A percentile compares a stretch with the other conserved stretches of the same genome.
phyloP scores from a whole-genome alignment of 2,888 invertebrate species.

The Nematopogon swammerdamellus region DNA sequence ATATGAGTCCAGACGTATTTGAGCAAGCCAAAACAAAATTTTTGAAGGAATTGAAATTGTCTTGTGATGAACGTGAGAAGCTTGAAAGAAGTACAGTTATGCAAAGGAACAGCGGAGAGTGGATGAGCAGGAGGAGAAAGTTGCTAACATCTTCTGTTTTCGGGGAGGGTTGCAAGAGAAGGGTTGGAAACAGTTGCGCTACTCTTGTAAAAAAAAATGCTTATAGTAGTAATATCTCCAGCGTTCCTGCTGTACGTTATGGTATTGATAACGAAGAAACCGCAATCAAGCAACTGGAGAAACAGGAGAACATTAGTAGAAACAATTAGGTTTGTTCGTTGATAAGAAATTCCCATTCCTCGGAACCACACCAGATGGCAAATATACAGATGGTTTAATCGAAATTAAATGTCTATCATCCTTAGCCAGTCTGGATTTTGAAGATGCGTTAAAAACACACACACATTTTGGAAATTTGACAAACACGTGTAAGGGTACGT shows the following conservation, averaged over 20 bases:
- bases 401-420: too few relatives aligned
- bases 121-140: conserved; percentile 2
- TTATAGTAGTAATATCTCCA: conserved; percentile 3
- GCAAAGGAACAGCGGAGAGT: conserved; percentile 2
- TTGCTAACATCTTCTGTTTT: conserved; percentile 2
- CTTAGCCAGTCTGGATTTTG: neutral
- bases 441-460: neutral
- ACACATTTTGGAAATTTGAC: too few relatives aligned
- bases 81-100: conserved; percentile 3
- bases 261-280: conserved; percentile 1
- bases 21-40: conserved; percentile 1
- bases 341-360: too few relatives aligned
- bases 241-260: conserved; percentile 2
- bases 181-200: neutral
- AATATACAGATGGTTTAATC: too few relatives aligned
- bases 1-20: conserved; percentile 4
- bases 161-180: conserved; percentile 2
- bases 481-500: neutral
- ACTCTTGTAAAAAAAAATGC: conserved; percentile 1
- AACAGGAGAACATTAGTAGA: neutral
- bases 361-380: too few relatives aligned
- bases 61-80: conserved; percentile 3
- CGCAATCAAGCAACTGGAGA: neutral
- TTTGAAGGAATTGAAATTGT: conserved; percentile 3
- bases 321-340: neutral